A percentile compares a stretch with the other conserved stretches of the same genome.
These are phyloP conservation scores for Cyclopterus lumpus DNA, from an alignment of 2,797 vertebrate genomes.

Conservation along the genomic window DNA sequence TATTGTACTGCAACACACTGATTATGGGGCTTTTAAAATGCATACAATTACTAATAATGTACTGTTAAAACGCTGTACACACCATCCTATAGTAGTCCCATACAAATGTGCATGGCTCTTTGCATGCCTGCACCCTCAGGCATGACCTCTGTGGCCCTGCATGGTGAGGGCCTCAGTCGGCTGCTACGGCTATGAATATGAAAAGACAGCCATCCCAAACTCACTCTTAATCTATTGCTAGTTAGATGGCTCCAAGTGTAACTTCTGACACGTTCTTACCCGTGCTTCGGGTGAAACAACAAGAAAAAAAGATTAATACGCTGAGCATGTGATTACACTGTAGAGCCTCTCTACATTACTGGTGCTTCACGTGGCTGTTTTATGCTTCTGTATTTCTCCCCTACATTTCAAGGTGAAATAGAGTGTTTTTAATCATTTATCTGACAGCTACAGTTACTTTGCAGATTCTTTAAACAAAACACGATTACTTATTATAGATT, in stretches of 20 bases:
- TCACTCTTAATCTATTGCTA: constrained; percentile 14
- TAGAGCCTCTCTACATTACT: neutral
- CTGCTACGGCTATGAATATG: constrained; percentile 47
- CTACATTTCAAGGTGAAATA: neutral
- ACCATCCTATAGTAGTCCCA: too few species aligned
- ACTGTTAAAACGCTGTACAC: neutral
- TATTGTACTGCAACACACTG: neutral
- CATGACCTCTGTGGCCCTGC: constrained; percentile 18
- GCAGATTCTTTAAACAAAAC: neutral
- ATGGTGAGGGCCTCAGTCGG: neutral
- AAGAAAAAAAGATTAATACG: constrained; percentile 55
- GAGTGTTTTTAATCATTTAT: neutral
- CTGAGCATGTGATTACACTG: neutral
- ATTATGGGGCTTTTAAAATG: neutral
- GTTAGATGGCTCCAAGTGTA: constrained; percentile 50
- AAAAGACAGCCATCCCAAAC: constrained; percentile 48
- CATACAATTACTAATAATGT: neutral
- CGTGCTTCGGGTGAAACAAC: constrained; percentile 7
- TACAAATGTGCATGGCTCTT: constrained; percentile 11
- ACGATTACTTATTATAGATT: neutral
- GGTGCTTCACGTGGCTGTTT: neutral
- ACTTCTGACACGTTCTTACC: constrained; percentile 45
- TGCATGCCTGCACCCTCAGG: constrained; percentile 11
- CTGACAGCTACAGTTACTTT: neutral
- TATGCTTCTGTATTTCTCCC: neutral